phyloP scores from a whole-genome alignment of 1,140 invertebrate species.

The Sinella curviseta region DNA sequence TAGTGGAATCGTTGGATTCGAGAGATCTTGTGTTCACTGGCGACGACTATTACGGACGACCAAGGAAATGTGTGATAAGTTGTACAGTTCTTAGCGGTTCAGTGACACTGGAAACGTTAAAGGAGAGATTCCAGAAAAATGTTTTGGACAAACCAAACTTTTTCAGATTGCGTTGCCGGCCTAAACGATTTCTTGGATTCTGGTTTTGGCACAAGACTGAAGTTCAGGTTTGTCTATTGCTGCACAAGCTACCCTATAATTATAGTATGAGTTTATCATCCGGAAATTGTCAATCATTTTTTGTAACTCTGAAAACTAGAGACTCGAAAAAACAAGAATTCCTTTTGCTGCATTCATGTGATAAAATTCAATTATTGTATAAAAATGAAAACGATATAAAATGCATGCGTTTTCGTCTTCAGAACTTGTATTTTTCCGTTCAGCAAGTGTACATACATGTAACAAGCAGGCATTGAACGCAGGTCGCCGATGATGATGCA shows the following conservation, averaged over 20 bases:
- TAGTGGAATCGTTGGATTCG: slow-evolving; percentile 40
- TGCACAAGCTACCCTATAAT: too few species aligned
- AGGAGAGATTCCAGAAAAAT: slow-evolving; percentile 26
- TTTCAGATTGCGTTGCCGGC: slow-evolving; percentile 40
- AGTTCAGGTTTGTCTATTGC: slow-evolving; percentile 29
- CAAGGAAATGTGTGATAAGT: slow-evolving; percentile 45
- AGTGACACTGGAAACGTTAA: slow-evolving; percentile 26
- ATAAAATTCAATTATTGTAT: too few species aligned
- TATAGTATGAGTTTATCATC: too few species aligned
- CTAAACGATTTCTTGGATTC: slow-evolving; percentile 39
- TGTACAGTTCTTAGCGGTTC: slow-evolving; percentile 29
- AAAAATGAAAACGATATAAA: too few species aligned
- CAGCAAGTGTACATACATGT: too few species aligned
- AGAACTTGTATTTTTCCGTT: too few species aligned
- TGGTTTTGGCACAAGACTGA: slow-evolving; percentile 47
- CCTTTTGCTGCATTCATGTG: too few species aligned
- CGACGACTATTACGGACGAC: slow-evolving; percentile 43
- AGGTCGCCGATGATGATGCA: too few species aligned
- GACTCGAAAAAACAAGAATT: too few species aligned
- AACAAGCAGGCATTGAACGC: too few species aligned
- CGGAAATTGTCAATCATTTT: neutral
- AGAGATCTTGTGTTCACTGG: slow-evolving; percentile 45
- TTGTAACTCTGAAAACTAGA: too few species aligned
- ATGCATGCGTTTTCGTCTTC: too few species aligned
- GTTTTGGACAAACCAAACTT: slow-evolving; percentile 42